Conservation (phyloP, 2,797 vertebrate genomes). For the Sebastes umbrosus region DNA sequence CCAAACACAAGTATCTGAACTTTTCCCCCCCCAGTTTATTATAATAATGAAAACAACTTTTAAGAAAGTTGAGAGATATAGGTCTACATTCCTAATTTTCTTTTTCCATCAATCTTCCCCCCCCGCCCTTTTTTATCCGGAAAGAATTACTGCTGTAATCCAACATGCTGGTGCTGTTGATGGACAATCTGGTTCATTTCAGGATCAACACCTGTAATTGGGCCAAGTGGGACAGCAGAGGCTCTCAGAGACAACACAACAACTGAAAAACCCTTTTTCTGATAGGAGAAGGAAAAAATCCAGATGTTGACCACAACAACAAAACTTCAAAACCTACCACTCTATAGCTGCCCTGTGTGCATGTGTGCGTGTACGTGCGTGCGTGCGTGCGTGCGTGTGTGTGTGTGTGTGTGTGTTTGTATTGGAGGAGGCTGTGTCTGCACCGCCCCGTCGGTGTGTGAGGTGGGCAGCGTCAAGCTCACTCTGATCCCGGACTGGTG, state of each 20-base stretch:
- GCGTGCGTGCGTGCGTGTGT: too few species aligned
- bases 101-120: not conserved
- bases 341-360: not conserved
- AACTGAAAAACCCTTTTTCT: not conserved
- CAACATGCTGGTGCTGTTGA: not conserved
- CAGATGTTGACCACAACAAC: slow-evolving; percentile 10
- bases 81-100: not conserved
- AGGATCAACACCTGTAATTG: slow-evolving; percentile 43
- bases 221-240: not conserved
- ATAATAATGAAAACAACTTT: too few species aligned
- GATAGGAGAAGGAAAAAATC: not conserved
- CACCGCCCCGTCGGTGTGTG: slow-evolving; percentile 62
- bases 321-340: not conserved
- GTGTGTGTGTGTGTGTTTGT: not conserved
- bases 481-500: slow-evolving; percentile 48
- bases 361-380: not conserved
- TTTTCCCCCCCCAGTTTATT: too few species aligned
- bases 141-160: not conserved
- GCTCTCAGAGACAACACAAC: not conserved
- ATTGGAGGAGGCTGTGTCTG: slow-evolving; percentile 19
- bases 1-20: too few species aligned
- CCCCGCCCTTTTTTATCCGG: too few species aligned
- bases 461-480: slow-evolving; percentile 39
- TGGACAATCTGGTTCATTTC: slow-evolving; percentile 9
- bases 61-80: not conserved